Percentiles rank a stretch among this genome's conserved stretches.
Conservation (phyloP, 2,113 vertebrate genomes). For the Motacilla alba region DNA sequence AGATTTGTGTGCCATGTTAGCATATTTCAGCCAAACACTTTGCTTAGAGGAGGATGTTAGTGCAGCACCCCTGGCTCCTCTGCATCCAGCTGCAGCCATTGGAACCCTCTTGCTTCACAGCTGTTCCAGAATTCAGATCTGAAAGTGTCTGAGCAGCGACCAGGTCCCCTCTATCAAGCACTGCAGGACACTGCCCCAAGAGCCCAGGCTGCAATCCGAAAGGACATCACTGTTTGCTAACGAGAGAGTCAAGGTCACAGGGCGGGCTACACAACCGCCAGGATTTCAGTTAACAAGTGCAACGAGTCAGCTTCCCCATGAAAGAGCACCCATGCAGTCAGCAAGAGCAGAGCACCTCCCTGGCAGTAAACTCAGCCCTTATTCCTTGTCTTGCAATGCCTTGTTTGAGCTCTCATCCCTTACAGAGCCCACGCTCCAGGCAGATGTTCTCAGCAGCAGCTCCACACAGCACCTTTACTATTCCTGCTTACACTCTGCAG, state of each 20-base stretch:
- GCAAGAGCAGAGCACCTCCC: background rate
- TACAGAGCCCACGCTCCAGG: background rate
- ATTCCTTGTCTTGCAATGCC: rapidly evolving
- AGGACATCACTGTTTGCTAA: background rate
- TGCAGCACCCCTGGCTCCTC: background rate
- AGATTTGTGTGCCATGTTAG: background rate
- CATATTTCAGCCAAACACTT: background rate
- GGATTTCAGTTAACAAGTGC: background rate
- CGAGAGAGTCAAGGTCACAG: background rate
- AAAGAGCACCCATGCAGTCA: background rate
- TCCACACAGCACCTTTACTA: background rate
- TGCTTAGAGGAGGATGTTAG: background rate
- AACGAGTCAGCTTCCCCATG: background rate
- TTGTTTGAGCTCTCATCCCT: background rate
- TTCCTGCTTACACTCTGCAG: background rate
- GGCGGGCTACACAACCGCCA: background rate
- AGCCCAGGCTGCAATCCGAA: background rate
- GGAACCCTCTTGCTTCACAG: background rate
- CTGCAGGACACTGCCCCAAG: background rate
- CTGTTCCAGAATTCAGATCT: background rate
- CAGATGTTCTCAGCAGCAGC: background rate
- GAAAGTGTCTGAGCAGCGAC: background rate
- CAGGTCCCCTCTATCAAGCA: background rate
- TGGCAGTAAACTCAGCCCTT: background rate
- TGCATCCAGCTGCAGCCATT: background rate